phyloP scores from a whole-genome alignment of 2,797 vertebrate species.

The Manis javanica region DNA sequence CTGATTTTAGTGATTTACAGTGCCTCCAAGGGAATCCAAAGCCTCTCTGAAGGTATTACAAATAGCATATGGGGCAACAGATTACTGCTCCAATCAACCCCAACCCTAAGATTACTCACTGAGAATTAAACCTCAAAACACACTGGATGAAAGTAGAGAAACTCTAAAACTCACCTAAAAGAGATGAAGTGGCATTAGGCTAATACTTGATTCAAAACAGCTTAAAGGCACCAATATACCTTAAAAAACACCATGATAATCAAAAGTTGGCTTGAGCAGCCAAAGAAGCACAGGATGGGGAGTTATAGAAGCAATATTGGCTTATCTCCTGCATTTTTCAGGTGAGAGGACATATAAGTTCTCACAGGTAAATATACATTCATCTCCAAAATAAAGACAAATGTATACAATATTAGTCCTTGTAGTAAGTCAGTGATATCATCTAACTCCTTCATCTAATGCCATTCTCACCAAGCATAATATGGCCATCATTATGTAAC shows the following conservation, averaged over 20 bases:
- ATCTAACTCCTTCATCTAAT: not conserved
- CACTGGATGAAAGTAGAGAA: not conserved
- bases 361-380: not conserved
- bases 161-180: not conserved
- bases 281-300: not conserved
- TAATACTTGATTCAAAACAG: not conserved
- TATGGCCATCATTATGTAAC: constrained; percentile 19
- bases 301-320: not conserved
- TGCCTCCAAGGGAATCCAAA: not conserved
- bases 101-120: not conserved
- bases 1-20: not conserved
- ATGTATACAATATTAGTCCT: not conserved
- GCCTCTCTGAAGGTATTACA: not conserved
- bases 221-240: not conserved
- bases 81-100: not conserved
- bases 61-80: not conserved
- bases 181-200: not conserved
- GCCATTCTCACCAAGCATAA: constrained; percentile 36
- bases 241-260: not conserved
- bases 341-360: not conserved
- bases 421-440: not conserved
- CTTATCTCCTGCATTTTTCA: not conserved
- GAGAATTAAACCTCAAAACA: constrained; percentile 37
- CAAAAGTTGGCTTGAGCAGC: not conserved
- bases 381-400: constrained; percentile 11